Evolutionary conservation across 2,888 invertebrate genomes (phyloP), one percentile per base, ranked within the genome.

Genomic region (Caenorhabditis imperialis): DNA sequence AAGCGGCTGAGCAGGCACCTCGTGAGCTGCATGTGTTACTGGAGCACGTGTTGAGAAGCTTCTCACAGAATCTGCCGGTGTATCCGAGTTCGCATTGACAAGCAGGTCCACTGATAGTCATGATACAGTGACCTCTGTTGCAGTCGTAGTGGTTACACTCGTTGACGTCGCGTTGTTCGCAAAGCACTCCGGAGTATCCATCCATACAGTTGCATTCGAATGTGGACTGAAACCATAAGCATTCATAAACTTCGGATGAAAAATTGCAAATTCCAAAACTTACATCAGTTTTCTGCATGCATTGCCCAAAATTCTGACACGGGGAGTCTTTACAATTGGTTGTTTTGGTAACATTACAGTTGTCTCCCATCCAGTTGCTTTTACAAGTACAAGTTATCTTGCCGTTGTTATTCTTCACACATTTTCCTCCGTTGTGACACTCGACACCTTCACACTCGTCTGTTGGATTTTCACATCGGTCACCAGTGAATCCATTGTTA

Each of bases 301-400:
- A 74, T 16, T 69, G 50, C 47, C 74, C 74, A 25, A 47, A 61
- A 38, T 74, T 74, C 22, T 74, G 74, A 25, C 74, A 74, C n/a
- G 74, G 74, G 0, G 67, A 55, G 37, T 74, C 57, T n/a, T 57
- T 71, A 44, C 57, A 63, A 20, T 7, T 45, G 3, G 27, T 58
- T 0, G 55, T 54, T 10, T 54, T 44, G 10, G 75, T 61, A 8
- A 81, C 57, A 37, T 82, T 78, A 42, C 85, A 85, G 20, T 65
- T 23, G 20, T 78, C 74, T 27, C 86, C 85, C 44, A 71, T 77
- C 67, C 79, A 84, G 7, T 67, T 73, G 3, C 48, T 60, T 3
- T 51, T 47, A 60, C 86, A 86, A 54, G 78, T 53, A 48, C 86
- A 86, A 2, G 57, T 48, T 22, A 78, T 60, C 10, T 60, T 72